A percentile compares a stretch with the other conserved stretches of the same genome.
Evolutionary conservation across 53 echinoderm and acorn worm species (phyloP).

Genomic region (Echinarachnius parma): DNA sequence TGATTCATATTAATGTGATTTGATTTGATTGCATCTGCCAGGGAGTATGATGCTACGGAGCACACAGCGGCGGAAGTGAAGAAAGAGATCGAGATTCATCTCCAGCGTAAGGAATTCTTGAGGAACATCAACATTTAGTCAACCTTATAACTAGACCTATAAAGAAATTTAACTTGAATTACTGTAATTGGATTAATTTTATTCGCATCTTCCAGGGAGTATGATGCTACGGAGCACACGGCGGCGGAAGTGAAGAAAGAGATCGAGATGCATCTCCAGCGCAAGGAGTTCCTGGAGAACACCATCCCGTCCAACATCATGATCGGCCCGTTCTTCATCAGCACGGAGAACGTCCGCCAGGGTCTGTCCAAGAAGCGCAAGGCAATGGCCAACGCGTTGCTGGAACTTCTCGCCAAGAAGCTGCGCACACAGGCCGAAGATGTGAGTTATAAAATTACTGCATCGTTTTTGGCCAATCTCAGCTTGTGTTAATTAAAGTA

Average conservation of each 20-base stretch:
- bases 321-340: conserved; percentile 96
- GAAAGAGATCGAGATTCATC: conserved; percentile 96
- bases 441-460: conserved; percentile 85
- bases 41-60: conserved; percentile 93
- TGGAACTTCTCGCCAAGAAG: conserved; percentile 93
- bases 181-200: too few species aligned
- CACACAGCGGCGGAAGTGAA: conserved; percentile 96
- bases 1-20: too few species aligned
- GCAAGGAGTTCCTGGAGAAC: conserved; percentile 90
- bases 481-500: too few species aligned
- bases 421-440: conserved; percentile 94
- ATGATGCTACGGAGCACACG: conserved; percentile 90
- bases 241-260: conserved; percentile 98
- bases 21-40: too few species aligned
- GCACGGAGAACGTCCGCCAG: conserved; percentile 95
- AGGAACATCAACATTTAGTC: conserved; percentile 82
- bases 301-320: conserved; percentile 88
- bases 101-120: conserved; percentile 78
- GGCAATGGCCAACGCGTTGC: conserved; percentile 94
- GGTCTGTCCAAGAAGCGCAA: conserved; percentile 93
- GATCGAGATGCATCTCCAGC: conserved; percentile 84
- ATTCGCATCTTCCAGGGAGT: conserved; percentile 82
- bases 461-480: too few species aligned
- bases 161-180: too few species aligned
- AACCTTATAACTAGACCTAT: too few species aligned